Percentiles rank a stretch among this genome's conserved stretches.
Conservation (phyloP, 2,113 vertebrate species). For the Acrocephalus kingi region DNA sequence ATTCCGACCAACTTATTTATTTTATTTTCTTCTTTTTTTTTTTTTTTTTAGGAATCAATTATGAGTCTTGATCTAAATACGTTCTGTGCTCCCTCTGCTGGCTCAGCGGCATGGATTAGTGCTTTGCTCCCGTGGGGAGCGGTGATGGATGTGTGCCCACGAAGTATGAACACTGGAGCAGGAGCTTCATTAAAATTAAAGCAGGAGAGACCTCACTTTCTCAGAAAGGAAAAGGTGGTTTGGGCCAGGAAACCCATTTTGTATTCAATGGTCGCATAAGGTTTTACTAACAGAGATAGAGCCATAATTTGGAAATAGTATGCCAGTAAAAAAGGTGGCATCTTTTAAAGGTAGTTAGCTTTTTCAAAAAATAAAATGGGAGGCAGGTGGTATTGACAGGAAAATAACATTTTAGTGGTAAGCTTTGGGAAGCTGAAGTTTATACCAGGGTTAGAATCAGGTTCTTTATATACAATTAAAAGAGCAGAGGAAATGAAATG, state of each 20-base stretch:
- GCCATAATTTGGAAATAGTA: constrained; percentile 28
- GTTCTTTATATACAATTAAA: constrained; percentile 3
- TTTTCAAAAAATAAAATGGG: neutral
- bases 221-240: constrained; percentile 7
- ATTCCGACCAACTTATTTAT: neutral
- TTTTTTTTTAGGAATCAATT: neutral
- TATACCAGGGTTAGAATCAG: neutral
- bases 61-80: neutral
- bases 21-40: neutral
- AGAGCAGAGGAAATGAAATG: constrained; percentile 44
- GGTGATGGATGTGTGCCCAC: neutral
- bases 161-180: neutral
- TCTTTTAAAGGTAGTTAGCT: constrained; percentile 13
- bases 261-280: neutral
- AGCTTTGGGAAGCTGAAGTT: constrained; percentile 7
- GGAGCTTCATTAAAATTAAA: constrained; percentile 11
- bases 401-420: constrained; percentile 15
- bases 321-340: constrained; percentile 6
- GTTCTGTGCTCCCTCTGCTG: constrained; percentile 54
- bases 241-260: constrained; percentile 1
- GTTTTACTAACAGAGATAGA: constrained; percentile 34
- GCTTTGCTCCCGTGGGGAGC: neutral
- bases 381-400: neutral
- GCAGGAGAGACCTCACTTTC: neutral
- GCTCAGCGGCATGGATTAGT: neutral